Evolutionary conservation across 2,888 invertebrate species (phyloP), one percentile per base, ranked within the genome.

Genomic region (Rotaria macrura): DNA sequence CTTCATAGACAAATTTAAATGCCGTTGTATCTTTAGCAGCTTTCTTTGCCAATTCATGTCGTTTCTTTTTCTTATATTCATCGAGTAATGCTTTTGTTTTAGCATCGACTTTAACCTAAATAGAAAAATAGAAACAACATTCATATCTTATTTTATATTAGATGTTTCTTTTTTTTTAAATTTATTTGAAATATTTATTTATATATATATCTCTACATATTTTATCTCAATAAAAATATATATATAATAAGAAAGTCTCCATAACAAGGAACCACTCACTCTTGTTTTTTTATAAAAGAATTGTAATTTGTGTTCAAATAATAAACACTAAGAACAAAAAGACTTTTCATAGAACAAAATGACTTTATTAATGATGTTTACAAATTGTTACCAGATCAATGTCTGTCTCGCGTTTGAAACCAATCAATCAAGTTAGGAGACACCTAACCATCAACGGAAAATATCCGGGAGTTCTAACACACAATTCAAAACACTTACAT

Each of bases 71-170:
- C 93, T 96, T 96, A 91, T 95, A 97, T 87, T 95, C 95, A 91
- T 97, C 96, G 88, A 98, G 93, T 87, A 96, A 93, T 87, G 95
- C 94, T 93, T 96, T 96, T 89, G 97, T 96, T 93, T 98, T 98
- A 87, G 96, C 96, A 92, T 98, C 98, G 47, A 97, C 96, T 92
- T 96, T 95, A 49, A 92, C 92, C 91, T 79, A 79, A 43, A 79
- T 29, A 65, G 34, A 65, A 14, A 17, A n/a, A n/a, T n/a, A 12
- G 14, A 12, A 57, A 29, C 6, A 29, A 9, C n/a, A n/a, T 57
- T 5, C 29, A 57, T 43, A 43, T 43, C 10, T 43, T 5, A 5
- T 43, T 57, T 10, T 14, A 29, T 29, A 57, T 14, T 57, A 29
- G 2, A n/a, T 14, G 10, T 12, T 29, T 12, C 14, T 12, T 29